These are phyloP conservation scores for Pantelozetes paolii DNA, from an alignment of 2,888 invertebrate genomes.

Conservation along the genomic window DNA sequence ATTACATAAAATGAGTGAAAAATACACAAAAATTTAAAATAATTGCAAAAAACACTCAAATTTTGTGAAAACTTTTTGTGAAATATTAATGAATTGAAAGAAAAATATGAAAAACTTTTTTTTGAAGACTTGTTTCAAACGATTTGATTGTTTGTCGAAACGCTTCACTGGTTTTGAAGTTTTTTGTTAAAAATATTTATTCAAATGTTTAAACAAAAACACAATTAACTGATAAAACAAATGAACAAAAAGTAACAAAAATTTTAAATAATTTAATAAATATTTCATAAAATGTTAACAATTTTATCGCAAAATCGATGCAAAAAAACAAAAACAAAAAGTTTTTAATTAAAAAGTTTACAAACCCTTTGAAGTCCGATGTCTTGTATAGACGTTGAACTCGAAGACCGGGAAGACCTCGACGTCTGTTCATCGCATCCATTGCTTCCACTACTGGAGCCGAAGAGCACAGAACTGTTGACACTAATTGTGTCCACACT, in stretches of 20 bases:
- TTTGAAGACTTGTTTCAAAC: not conserved
- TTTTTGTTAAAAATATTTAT: not conserved
- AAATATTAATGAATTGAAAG: slow-evolving; percentile 8
- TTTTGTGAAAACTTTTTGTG: too few species aligned
- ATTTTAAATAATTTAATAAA: not conserved
- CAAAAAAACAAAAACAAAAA: not conserved
- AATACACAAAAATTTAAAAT: too few species aligned
- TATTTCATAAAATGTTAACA: not conserved
- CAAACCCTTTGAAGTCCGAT: slow-evolving; percentile 37
- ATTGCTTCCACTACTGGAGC: slow-evolving; percentile 41
- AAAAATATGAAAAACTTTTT: too few species aligned
- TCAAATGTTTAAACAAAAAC: not conserved
- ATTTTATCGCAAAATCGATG: not conserved
- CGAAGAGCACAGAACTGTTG: slow-evolving; percentile 45
- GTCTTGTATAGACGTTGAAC: slow-evolving; percentile 45
- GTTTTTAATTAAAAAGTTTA: too few species aligned
- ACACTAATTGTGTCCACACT: slow-evolving; percentile 46
- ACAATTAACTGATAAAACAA: not conserved
- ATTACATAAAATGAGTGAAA: too few species aligned
- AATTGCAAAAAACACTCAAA: too few species aligned
- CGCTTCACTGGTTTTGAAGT: slow-evolving; percentile 1
- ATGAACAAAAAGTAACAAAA: not conserved
- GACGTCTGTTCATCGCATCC: slow-evolving; percentile 43
- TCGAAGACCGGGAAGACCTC: slow-evolving; percentile 46
- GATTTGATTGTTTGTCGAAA: slow-evolving; percentile 6